These are phyloP conservation scores for Heterodera carotae DNA, from an alignment of 1,140 invertebrate genomes.

Conservation along the genomic window DNA sequence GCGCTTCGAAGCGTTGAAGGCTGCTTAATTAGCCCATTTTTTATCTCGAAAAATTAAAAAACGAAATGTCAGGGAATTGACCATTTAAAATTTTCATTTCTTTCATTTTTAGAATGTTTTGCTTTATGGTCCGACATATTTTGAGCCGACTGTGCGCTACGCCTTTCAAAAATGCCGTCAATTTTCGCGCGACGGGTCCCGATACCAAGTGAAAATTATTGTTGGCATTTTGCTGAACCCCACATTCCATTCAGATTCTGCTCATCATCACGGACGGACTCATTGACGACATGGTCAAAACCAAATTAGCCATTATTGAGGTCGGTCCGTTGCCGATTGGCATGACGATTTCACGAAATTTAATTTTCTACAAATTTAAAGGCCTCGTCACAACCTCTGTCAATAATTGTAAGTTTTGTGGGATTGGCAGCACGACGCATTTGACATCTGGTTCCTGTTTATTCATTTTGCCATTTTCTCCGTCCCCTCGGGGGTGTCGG, in stretches of 20 bases:
- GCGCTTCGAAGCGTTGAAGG: too few species aligned
- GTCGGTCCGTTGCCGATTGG: conserved; percentile 2
- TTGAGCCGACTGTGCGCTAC: conserved; percentile 72
- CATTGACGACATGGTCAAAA: conserved; percentile 73
- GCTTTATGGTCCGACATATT: conserved; percentile 74
- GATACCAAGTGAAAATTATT: conserved; percentile 61
- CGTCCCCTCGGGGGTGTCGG: too few species aligned
- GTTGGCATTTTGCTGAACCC: neutral
- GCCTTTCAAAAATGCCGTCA: conserved; percentile 66
- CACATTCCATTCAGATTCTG: conserved; percentile 67
- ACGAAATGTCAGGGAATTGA: too few species aligned
- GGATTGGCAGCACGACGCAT: too few species aligned
- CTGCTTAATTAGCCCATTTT: too few species aligned
- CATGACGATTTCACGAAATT: neutral
- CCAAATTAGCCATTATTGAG: conserved; percentile 70
- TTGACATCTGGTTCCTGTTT: too few species aligned
- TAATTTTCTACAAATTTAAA: conserved; percentile 4
- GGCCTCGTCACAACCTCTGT: conserved; percentile 40
- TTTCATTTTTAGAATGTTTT: conserved; percentile 65
- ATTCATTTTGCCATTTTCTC: too few species aligned
- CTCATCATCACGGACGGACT: conserved; percentile 75
- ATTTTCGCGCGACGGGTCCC: conserved; percentile 67
- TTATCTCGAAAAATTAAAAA: too few species aligned
- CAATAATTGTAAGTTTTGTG: conserved; percentile 25
- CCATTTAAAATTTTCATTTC: too few species aligned